Evolutionary conservation across 2,888 invertebrate genomes (phyloP), one percentile per base, ranked within the genome.

Genomic region (Agrotis exclamationis): DNA sequence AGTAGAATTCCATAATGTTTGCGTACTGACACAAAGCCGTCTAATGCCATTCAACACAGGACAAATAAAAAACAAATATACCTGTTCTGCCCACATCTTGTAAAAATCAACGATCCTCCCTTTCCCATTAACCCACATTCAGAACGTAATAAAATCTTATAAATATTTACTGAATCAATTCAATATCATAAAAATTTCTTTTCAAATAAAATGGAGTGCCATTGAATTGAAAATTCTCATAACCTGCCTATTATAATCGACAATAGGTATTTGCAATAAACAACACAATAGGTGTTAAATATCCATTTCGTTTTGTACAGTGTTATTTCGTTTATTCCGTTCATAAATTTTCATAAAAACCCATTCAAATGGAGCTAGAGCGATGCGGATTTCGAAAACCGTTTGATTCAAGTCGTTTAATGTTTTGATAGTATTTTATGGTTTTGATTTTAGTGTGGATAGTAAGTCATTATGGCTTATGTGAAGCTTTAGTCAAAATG

Each of bases 201-300:
- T 53, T 47, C 62, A 63, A 82, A 78, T 74, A 57, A 65, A 80
- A 72, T 72, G 45, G 67, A 63, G 62, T 59, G 64, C 73, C 62
- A 85, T 80, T 81, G 65, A 81, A 85, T 81, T 77, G 73, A 75
- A 83, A 83, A 81, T 64, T 66, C 68, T 76, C 60, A 72, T 77
- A 80, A 71, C 77, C 73, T 67, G 63, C 70, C 76, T 81, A 79
- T 82, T 86, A 85, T 85, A 80, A 76, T 71, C 51, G 56, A 76
- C 76, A 69, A 70, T 70, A 59, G 59, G 62, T 71, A 64, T 82
- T 79, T 76, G 39, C 39, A 79, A 70, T 79, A 74, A 59, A 70
- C 67, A 63, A 56, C 65, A 85, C 79, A 85, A 85, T 75, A 63
- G 83, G 66, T 64, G 70, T 76, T 81, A 81, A 70, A 81, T 70